Percentiles rank a stretch among this genome's conserved stretches.
phyloP scores from a whole-genome alignment of 2,797 vertebrate genomes.

The Alosa sapidissima region DNA sequence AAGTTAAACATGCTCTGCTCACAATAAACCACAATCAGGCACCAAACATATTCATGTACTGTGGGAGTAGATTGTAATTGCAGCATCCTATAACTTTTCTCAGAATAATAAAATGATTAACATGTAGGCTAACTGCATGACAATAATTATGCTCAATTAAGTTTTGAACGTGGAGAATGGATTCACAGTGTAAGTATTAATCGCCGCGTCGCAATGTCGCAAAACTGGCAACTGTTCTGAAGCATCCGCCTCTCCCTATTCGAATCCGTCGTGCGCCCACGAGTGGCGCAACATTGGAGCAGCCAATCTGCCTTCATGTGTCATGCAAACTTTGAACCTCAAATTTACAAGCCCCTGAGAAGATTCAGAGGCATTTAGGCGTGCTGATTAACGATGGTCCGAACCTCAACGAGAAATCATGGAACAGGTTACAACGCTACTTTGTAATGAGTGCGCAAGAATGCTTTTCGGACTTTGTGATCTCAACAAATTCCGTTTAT shows the following conservation, averaged over 20 bases:
- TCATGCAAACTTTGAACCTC: conserved; percentile 4
- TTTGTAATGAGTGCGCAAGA: background rate
- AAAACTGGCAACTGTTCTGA: background rate
- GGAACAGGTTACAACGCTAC: background rate
- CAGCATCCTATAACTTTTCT: background rate
- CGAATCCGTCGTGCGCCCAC: conserved; percentile 5
- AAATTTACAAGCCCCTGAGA: background rate
- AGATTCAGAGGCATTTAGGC: background rate
- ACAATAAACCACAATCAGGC: background rate
- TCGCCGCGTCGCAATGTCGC: background rate
- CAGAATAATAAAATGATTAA: background rate
- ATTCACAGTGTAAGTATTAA: background rate
- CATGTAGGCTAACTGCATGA: background rate
- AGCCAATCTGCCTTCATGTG: conserved; percentile 21
- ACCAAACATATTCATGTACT: background rate
- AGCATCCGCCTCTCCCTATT: background rate
- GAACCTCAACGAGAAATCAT: background rate
- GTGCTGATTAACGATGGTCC: background rate
- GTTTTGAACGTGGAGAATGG: background rate
- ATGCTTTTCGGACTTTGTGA: background rate
- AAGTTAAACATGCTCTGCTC: background rate
- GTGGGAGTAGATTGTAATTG: too few relatives aligned
- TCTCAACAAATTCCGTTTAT: background rate
- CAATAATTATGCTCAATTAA: background rate
- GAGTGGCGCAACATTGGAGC: conserved; percentile 3